Percentiles rank a stretch among this genome's conserved stretches.
phyloP scores from a whole-genome alignment of 1,140 invertebrate genomes.

The Charaxes varanes region DNA sequence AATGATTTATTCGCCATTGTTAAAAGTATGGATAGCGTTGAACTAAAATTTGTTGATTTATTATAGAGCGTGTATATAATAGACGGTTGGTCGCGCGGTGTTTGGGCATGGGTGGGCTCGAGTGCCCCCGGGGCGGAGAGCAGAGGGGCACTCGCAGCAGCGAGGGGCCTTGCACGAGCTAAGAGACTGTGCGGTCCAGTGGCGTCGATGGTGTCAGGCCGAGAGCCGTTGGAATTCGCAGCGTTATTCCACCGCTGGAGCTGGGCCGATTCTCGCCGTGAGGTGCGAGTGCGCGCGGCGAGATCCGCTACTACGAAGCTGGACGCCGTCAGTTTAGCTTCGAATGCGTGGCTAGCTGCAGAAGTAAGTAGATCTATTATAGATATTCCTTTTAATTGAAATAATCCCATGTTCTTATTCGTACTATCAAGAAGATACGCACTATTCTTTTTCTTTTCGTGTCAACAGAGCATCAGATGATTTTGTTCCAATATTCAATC shows the following conservation, averaged over 20 bases:
- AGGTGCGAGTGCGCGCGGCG: slow-evolving; percentile 51
- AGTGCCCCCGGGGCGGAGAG: slow-evolving; percentile 89
- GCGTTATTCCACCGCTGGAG: slow-evolving; percentile 87
- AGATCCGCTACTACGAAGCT: slow-evolving; percentile 80
- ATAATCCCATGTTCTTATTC: too few relatives aligned
- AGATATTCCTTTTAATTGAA: too few relatives aligned
- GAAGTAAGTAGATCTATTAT: slow-evolving; percentile 49
- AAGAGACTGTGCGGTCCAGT: slow-evolving; percentile 89
- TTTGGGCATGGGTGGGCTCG: slow-evolving; percentile 96
- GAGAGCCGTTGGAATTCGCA: slow-evolving; percentile 91
- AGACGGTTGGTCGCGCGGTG: slow-evolving; percentile 88
- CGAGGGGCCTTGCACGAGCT: slow-evolving; percentile 91
- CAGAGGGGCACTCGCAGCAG: slow-evolving; percentile 84
- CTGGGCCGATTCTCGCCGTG: slow-evolving; percentile 51
- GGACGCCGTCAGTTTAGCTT: slow-evolving; percentile 80
- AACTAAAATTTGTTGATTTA: background rate
- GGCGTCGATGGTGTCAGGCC: slow-evolving; percentile 84
- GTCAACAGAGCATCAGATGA: too few relatives aligned
- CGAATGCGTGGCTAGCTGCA: slow-evolving; percentile 71
- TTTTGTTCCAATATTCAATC: too few relatives aligned
- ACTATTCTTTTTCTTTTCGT: too few relatives aligned
- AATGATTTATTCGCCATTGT: too few relatives aligned
- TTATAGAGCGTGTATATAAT: slow-evolving; percentile 88
- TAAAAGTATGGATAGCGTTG: background rate
- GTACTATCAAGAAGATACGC: too few relatives aligned